phyloP scores from a whole-genome alignment of 2,113 vertebrate genomes.

The Rallus limicola region DNA sequence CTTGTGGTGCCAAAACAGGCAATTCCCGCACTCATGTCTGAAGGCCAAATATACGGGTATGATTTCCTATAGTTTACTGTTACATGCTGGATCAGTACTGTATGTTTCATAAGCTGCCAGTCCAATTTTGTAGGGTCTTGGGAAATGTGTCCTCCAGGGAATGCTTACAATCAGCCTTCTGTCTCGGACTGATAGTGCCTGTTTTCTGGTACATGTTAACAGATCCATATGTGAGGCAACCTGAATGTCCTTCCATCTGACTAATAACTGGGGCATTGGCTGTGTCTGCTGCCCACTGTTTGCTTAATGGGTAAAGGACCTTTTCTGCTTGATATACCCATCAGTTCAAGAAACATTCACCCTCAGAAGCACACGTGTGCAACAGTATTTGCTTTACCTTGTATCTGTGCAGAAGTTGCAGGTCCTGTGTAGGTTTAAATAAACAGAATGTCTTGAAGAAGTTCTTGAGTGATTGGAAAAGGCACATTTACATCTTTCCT shows the following conservation, averaged over 20 bases:
- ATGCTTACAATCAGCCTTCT: constrained; percentile 32
- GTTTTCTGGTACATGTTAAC: constrained; percentile 30
- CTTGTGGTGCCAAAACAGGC: constrained; percentile 46
- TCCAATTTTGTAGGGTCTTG: constrained; percentile 59
- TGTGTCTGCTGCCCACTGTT: not conserved
- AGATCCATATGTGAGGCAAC: constrained; percentile 50
- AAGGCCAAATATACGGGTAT: constrained; percentile 62
- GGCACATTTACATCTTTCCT: not conserved
- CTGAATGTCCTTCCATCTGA: not conserved
- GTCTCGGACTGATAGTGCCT: constrained; percentile 29
- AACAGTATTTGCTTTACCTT: not conserved
- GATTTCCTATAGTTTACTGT: constrained; percentile 68
- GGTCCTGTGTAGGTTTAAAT: not conserved
- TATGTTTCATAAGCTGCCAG: constrained; percentile 61
- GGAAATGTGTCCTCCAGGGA: constrained; percentile 53
- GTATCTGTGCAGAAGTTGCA: not conserved
- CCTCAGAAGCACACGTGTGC: not conserved
- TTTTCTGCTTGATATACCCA: not conserved
- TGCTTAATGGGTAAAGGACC: not conserved
- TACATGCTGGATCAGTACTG: constrained; percentile 47
- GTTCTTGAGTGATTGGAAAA: not conserved
- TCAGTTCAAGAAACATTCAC: not conserved
- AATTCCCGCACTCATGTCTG: constrained; percentile 46
- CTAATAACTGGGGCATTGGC: not conserved
- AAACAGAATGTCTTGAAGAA: not conserved